Base-by-base conservation (phyloP, 2,113 vertebrate genomes). In the Myiagra hebetior region DNA sequence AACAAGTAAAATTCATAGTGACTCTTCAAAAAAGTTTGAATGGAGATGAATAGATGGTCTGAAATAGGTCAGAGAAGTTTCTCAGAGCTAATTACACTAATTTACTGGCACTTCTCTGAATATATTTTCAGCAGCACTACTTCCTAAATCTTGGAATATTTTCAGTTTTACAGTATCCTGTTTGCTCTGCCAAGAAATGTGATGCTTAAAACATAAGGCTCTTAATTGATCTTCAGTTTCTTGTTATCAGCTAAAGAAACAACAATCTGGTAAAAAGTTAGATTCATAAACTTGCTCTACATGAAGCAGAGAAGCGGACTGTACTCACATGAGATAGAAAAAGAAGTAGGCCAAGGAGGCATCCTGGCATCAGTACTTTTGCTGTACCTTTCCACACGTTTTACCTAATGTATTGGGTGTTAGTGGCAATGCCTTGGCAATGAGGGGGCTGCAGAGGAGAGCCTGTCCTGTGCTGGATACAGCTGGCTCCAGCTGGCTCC, bases 121-220 rank as follows among this genome's bases (percentile, higher is more conserved):
- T 68, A 26, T 18, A 46, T 63, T 74, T 89, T 80, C 72, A 47
- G 9, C 23, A 83, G 13, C 3, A 35, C 6, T 89, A 7, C 33
- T 64, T 73, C 53, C 46, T 77, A 68, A 76, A 84, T 68, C 65
- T 50, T 89, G 67, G 57, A 93, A 42, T 80, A 76, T 68, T 41
- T 89, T 93, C 76, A 75, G 9, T 70, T 87, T 77, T 87, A 63
- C 11, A 26, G 11, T 55, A 53, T 74, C 33, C 22, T 70, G 22
- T 47, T 62, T 72, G 3, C 10, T 87, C 47, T 94, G 74, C 91
- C 93, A 91, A 75, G 46, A 85, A 87, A 75, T 4, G 0, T 28
- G 11, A 33, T 78, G 28, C 73, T 90, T 76, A 52, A 84, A 91
- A 80, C 72, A 80, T 93, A 84, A 84, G 49, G 33, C 67, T 83